Evolutionary conservation across 2,797 vertebrate species (phyloP), one percentile per base, ranked within the genome.

Genomic region (Nannoperca obscura): DNA sequence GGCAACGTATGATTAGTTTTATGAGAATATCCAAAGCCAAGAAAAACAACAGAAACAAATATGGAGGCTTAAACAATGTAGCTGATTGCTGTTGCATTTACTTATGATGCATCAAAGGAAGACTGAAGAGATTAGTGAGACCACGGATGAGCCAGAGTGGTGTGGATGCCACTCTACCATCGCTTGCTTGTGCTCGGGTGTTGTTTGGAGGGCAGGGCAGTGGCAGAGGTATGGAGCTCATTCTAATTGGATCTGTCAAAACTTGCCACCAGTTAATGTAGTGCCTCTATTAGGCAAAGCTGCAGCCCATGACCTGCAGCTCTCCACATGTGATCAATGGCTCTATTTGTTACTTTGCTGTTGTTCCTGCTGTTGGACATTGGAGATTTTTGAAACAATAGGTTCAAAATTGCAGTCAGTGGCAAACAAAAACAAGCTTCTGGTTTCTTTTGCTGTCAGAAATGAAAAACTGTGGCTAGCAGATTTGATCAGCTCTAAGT

Each of bases 221-320:
- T 34, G 88, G 89, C 87, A 71, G 85, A 78, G 89, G 89, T 91
- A 81, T 59, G 76, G 63, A 64, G 88, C 90, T 78, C 78, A 75
- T 90, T 93, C 87, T 96, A 96, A 96, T 94, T 94, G 94, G 93
- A 95, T 94, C 89, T 95, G 94, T 95, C 95, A 91, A 92, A 94
- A 88, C 86, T 78, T 38, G 15, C 81, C 86, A 86, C 82, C 91
- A 8, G 89, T 91, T 91, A 92, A 94, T 85, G 86, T 91, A 94
- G 89, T 88, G 90, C 93, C 88, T 93, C 93, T 83, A 92, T 92
- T 92, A 91, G 73, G 76, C 76, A 88, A 87, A 85, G 86, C 89
- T 89, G 86, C 75, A 74, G 85, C 78, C 78, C 80, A 57, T 80
- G 89, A 91, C 89, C 88, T 76, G 86, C 80, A 72, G 87, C 78